These are phyloP conservation scores for Agapostemon virescens DNA, from an alignment of 2,888 invertebrate genomes.

Conservation along the genomic window DNA sequence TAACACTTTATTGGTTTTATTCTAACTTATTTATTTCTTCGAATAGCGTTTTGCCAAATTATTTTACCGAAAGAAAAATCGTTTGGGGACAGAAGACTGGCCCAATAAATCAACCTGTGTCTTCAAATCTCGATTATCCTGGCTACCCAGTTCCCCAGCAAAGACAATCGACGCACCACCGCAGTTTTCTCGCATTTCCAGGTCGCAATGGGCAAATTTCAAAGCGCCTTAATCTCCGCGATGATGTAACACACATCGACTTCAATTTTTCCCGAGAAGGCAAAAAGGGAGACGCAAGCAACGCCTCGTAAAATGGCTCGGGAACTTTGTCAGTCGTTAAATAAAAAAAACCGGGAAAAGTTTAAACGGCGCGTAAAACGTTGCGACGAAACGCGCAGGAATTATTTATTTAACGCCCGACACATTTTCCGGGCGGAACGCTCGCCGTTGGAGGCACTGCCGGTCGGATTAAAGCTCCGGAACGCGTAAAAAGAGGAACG, in stretches of 20 bases:
- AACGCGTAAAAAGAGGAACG: conserved; percentile 15
- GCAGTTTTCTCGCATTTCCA: too few relatives aligned
- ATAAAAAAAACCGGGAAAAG: conserved; percentile 13
- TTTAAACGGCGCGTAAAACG: conserved; percentile 22
- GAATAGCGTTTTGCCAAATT: too few relatives aligned
- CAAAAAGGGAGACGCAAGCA: background rate
- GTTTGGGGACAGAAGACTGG: too few relatives aligned
- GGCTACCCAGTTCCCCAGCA: too few relatives aligned
- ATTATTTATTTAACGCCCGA: conserved; percentile 22
- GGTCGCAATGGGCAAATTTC: background rate
- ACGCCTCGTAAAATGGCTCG: conserved; percentile 11
- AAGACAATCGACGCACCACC: too few relatives aligned
- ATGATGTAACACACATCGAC: conserved; percentile 4
- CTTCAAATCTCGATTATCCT: too few relatives aligned
- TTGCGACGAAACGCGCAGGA: background rate
- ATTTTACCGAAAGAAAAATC: too few relatives aligned
- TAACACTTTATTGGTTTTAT: too few relatives aligned
- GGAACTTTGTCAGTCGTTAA: conserved; percentile 16
- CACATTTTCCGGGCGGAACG: conserved; percentile 1
- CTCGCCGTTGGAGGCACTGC: background rate
- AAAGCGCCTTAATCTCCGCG: background rate
- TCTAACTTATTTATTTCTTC: too few relatives aligned
- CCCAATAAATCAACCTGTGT: too few relatives aligned
- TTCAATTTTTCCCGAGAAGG: background rate
- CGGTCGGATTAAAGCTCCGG: conserved; percentile 13